These are phyloP conservation scores for Dipodomys merriami DNA, from an alignment of 2,113 vertebrate species.

Conservation along the genomic window DNA sequence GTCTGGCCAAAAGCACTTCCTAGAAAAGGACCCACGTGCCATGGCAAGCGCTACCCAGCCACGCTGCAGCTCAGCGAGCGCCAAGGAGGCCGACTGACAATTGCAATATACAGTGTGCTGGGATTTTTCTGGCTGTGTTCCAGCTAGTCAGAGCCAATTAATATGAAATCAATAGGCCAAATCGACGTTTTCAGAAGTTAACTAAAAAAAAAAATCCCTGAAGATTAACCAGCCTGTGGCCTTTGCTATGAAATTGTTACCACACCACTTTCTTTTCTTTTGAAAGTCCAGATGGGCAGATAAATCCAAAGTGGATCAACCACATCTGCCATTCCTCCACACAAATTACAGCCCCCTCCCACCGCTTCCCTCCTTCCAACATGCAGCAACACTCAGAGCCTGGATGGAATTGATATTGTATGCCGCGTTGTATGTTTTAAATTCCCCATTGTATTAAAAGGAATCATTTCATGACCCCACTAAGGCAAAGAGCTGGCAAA, in stretches of 20 bases:
- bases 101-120: not conserved
- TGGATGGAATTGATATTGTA: conserved; percentile 3
- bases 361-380: conserved; percentile 60
- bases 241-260: conserved; percentile 84
- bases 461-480: not conserved
- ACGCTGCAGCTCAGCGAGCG: not conserved
- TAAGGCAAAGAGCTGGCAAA: conserved; percentile 9
- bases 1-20: conserved; percentile 46
- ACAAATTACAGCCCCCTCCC: conserved; percentile 79
- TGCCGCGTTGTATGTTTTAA: conserved; percentile 1
- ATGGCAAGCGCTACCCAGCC: not conserved
- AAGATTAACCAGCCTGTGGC: conserved; percentile 76
- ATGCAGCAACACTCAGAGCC: not conserved
- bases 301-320: conserved; percentile 83
- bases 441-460: conserved; percentile 58
- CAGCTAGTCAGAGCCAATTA: conserved; percentile 78
- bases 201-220: conserved; percentile 58
- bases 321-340: conserved; percentile 78
- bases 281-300: conserved; percentile 82
- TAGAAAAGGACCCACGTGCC: conserved; percentile 55
- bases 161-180: conserved; percentile 69
- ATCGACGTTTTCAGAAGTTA: conserved; percentile 76
- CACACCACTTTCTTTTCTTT: conserved; percentile 79
- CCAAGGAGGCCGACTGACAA: conserved; percentile 55
- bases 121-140: conserved; percentile 47